Percentiles rank a stretch among this genome's conserved stretches.
phyloP scores from a whole-genome alignment of 1,140 invertebrate species.

The Zaprionus kolodkinae region DNA sequence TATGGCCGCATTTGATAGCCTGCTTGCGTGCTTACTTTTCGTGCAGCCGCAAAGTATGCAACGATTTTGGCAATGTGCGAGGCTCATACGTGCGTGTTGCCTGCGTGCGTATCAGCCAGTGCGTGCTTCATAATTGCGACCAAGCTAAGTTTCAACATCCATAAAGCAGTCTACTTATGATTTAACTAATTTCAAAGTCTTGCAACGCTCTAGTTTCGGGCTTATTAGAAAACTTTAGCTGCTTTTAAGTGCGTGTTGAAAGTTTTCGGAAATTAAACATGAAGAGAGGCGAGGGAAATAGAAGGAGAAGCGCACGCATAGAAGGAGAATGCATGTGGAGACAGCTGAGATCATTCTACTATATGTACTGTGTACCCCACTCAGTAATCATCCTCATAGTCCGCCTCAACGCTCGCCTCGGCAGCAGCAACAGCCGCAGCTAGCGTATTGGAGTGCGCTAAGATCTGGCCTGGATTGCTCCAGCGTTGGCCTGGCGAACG shows the following conservation, averaged over 20 bases:
- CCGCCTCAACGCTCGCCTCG: slow-evolving; percentile 57
- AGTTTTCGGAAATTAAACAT: slow-evolving; percentile 3
- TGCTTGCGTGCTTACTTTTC: slow-evolving; percentile 28
- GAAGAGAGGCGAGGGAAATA: not conserved
- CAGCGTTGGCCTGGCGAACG: slow-evolving; percentile 27
- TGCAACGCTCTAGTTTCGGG: not conserved
- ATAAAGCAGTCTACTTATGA: not conserved
- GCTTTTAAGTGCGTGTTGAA: not conserved
- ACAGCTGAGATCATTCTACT: not conserved
- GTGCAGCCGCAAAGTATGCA: slow-evolving; percentile 57
- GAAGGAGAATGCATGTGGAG: not conserved
- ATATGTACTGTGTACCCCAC: slow-evolving; percentile 12
- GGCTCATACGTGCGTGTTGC: not conserved
- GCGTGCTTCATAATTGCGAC: not conserved
- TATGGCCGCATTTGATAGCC: slow-evolving; percentile 31
- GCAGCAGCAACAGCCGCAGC: slow-evolving; percentile 58
- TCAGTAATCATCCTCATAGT: slow-evolving; percentile 59
- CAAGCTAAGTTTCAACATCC: not conserved
- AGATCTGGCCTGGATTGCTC: not conserved
- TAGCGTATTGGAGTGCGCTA: slow-evolving; percentile 23
- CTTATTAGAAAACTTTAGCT: slow-evolving; percentile 19
- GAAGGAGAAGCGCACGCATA: not conserved
- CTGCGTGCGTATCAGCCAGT: not conserved
- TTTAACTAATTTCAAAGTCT: slow-evolving; percentile 11
- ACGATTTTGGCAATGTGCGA: not conserved